Conservation (phyloP, 2,888 invertebrate genomes). For the Microdon myrmicae region DNA sequence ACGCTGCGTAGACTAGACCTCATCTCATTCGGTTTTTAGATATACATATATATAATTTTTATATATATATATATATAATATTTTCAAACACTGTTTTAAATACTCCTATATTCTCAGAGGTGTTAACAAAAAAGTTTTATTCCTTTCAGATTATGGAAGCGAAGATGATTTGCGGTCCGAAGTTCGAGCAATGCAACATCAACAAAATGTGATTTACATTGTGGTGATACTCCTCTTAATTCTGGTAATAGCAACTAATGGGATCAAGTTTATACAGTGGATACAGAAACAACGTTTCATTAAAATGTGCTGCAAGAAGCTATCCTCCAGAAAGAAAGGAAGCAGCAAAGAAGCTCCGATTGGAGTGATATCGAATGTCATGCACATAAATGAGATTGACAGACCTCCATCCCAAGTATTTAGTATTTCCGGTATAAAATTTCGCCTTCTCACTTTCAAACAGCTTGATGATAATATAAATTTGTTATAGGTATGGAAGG, state of each 20-base stretch:
- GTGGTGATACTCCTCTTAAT: constrained; percentile 57
- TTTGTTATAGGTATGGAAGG: constrained; percentile 68
- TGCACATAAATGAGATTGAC: constrained; percentile 61
- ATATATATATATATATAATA: too few relatives aligned
- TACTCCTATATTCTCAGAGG: background rate
- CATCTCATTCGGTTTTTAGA: too few relatives aligned
- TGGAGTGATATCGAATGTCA: constrained; percentile 61
- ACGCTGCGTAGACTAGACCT: too few relatives aligned
- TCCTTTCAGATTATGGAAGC: constrained; percentile 46
- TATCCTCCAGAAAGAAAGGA: constrained; percentile 55
- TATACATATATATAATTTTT: too few relatives aligned
- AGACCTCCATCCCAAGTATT: constrained; percentile 62
- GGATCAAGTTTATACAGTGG: constrained; percentile 58
- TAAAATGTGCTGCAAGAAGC: constrained; percentile 54
- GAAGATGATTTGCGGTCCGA: constrained; percentile 57
- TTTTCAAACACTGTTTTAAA: background rate
- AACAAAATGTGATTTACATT: constrained; percentile 57
- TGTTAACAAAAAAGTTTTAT: background rate
- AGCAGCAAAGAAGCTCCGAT: constrained; percentile 59
- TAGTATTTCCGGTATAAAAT: constrained; percentile 60
- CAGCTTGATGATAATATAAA: background rate
- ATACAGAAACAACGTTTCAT: constrained; percentile 56
- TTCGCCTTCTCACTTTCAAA: background rate
- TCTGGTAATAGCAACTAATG: constrained; percentile 57
- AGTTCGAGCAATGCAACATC: constrained; percentile 58